Base-by-base conservation (phyloP, 2,888 invertebrate genomes). In the Halocaridina rubra region DNA sequence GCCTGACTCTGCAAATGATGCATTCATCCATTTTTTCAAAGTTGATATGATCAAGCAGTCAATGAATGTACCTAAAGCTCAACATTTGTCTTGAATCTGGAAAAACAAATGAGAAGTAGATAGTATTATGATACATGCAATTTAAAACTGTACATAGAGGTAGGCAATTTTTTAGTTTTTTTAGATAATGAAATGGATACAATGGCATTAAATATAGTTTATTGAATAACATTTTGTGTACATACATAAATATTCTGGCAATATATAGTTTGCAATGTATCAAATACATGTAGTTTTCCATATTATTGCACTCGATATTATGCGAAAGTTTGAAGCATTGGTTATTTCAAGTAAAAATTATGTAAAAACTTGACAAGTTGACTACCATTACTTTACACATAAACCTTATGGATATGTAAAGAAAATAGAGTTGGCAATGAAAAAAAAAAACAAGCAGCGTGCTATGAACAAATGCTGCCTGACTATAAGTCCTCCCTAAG, bases 381-480 rank as follows among this genome's bases (percentile, higher is more conserved):
- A 24, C 16, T 67, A 19, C 59, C 59, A 59, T 59, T 59, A 19
- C n/a, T 27, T 27, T 19, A 67, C 67, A 67, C 16, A 19, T 67
- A 27, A 16, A 67, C 67, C 67, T 67, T 24, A 67, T 19, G 67
- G 27, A 67, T 67, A 24, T 67, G 67, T 67, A 67, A 67, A 24
- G 29, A 67, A 22, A 67, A 19, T 67, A 67, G 67, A 67, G 67
- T 67, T 67, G 67, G 24, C 27, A 67, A 24, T 16, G 13, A 39
- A 7, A 39, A 67, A 67, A 67, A 67, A 22, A 27, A 67, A 67
- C 16, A 24, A 67, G 22, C 16, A 27, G 24, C 67, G 16, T 67
- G 67, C 19, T 24, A 67, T 67, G 67, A 27, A 67, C 67, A 67
- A 67, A 67, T 67, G 27, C 67, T 67, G 67, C 67, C 67, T 67